phyloP scores from a whole-genome alignment of 1,140 invertebrate species.

The Drosophila orena region DNA sequence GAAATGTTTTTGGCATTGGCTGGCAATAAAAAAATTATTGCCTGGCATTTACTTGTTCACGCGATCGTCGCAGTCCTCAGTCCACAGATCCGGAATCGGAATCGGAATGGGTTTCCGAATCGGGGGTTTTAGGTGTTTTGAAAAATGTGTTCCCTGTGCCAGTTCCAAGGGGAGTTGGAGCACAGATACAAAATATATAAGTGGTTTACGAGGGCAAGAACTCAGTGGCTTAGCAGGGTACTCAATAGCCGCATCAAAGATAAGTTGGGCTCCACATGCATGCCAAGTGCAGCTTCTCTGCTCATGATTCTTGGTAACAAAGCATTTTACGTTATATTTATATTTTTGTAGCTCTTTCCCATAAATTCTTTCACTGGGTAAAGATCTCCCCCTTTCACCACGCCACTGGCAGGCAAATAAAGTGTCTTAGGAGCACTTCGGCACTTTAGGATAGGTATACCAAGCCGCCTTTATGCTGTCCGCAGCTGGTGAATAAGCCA shows the following conservation, averaged over 20 bases:
- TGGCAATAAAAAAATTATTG: constrained; percentile 78
- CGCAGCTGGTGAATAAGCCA: constrained; percentile 60
- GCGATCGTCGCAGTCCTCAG: constrained; percentile 51
- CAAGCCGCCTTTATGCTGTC: constrained; percentile 54
- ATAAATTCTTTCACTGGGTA: background rate
- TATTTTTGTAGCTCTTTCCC: background rate
- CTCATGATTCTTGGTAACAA: background rate
- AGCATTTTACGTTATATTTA: background rate
- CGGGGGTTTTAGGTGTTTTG: constrained; percentile 64
- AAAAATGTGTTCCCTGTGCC: constrained; percentile 63
- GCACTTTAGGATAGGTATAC: constrained; percentile 34
- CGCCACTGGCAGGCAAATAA: constrained; percentile 6
- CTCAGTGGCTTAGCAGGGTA: background rate
- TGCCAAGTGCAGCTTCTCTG: background rate
- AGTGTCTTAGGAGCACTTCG: background rate
- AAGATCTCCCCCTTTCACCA: background rate
- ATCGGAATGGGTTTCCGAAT: constrained; percentile 1
- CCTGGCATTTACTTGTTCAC: constrained; percentile 62
- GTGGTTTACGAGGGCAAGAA: background rate
- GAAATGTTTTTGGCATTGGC: constrained; percentile 66
- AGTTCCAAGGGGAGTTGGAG: background rate
- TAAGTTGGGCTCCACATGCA: too few species aligned
- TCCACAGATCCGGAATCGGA: too few species aligned
- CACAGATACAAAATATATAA: too few species aligned
- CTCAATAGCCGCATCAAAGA: too few species aligned